A percentile compares a stretch with the other conserved stretches of the same genome.
phyloP scores from a whole-genome alignment of 2,888 invertebrate genomes.

The Sarcophaga rosellei region DNA sequence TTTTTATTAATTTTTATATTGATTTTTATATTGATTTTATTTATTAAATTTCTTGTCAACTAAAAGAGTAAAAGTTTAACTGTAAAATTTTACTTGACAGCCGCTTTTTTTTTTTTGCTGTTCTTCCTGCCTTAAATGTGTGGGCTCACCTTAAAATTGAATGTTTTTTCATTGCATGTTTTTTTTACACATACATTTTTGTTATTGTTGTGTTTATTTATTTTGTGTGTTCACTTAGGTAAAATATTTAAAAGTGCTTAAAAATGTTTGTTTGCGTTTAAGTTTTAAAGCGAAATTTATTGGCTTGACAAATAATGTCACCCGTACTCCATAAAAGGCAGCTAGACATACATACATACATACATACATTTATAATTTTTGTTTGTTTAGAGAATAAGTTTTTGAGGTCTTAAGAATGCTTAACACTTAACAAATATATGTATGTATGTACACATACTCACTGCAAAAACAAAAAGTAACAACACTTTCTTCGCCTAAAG shows the following conservation, averaged over 20 bases:
- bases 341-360: conserved; percentile 1
- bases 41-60: not conserved
- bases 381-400: conserved; percentile 15
- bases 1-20: not conserved
- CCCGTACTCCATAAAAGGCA: conserved; percentile 25
- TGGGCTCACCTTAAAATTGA: not conserved
- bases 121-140: conserved; percentile 40
- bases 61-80: conserved; percentile 52
- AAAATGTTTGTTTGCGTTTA: conserved; percentile 32
- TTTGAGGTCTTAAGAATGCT: conserved; percentile 26
- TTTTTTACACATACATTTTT: not conserved
- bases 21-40: not conserved
- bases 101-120: conserved; percentile 11
- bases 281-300: conserved; percentile 46
- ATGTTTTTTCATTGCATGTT: not conserved
- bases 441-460: not conserved
- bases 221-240: not conserved
- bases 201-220: not conserved
- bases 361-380: conserved; percentile 1
- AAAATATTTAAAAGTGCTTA: conserved; percentile 19
- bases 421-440: not conserved
- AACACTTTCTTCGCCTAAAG: conserved; percentile 16
- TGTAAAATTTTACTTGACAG: conserved; percentile 20
- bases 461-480: not conserved
- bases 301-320: conserved; percentile 38